Percentiles rank a stretch among this genome's conserved stretches.
Conservation (phyloP, 2,888 invertebrate genomes). For the Petrolisthes manimaculis region DNA sequence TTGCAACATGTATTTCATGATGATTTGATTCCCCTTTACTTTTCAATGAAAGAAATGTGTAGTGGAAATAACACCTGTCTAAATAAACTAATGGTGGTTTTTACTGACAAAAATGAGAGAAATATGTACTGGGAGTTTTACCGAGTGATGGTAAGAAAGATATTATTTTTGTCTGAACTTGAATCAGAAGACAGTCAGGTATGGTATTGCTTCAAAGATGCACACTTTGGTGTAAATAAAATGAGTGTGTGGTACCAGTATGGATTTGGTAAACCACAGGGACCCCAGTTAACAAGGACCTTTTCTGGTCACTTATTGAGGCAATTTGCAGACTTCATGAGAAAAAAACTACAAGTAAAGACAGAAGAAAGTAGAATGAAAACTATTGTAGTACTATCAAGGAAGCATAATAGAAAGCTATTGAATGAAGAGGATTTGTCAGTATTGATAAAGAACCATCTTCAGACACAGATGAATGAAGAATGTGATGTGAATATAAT, state of each 20-base stretch:
- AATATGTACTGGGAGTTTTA: conserved; percentile 31
- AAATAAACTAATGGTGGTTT: conserved; percentile 6
- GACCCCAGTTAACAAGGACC: background rate
- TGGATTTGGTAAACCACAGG: conserved; percentile 39
- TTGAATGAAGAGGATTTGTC: conserved; percentile 44
- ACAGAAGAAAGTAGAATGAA: background rate
- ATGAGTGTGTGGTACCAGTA: conserved; percentile 55
- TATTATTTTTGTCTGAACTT: conserved; percentile 32
- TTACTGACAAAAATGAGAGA: conserved; percentile 33
- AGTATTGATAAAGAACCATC: background rate
- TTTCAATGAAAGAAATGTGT: conserved; percentile 46
- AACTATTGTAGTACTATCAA: conserved; percentile 28
- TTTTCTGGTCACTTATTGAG: conserved; percentile 31
- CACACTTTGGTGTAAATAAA: conserved; percentile 48
- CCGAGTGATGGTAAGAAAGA: conserved; percentile 26
- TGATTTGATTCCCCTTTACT: conserved; percentile 52
- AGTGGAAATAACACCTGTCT: background rate
- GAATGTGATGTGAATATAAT: conserved; percentile 17
- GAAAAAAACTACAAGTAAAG: background rate
- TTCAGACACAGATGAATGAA: background rate
- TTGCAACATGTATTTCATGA: conserved; percentile 56
- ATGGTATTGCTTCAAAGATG: conserved; percentile 45
- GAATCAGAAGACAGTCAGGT: background rate
- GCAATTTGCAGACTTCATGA: conserved; percentile 27
- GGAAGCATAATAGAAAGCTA: conserved; percentile 47